Evolutionary conservation across 2,888 invertebrate genomes (phyloP), one percentile per base, ranked within the genome.

Genomic region (Macropis europaea): DNA sequence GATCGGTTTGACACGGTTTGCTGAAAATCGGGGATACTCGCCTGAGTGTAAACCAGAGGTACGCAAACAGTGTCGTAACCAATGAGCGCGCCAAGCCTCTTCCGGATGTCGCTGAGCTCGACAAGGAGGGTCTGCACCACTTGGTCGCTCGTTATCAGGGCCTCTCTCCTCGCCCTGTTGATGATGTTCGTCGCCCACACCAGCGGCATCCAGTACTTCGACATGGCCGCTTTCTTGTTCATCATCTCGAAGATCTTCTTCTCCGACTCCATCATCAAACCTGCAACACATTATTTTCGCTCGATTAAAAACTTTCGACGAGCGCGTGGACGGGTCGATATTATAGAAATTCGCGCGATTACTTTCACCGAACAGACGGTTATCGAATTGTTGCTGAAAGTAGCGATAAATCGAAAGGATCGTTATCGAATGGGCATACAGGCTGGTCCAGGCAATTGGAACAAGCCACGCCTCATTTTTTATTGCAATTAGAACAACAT

Each of bases 101-200:
- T 92, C 85, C 98, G 92, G 83, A 97, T 97, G 86, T 97, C 96
- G 3, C 97, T 97, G 60, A 98, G 91, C 89, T 97, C 97, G 75
- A 95, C 94, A 60, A 97, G 91, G 73, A 98, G 92, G 1, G 97
- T 97, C 90, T 97, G 97, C 7, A 98, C 96, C 75, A 98, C 96
- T 84, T 97, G 97, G 90, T 98, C 98, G 81, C 95, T 96, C 48
- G 94, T 93, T 79, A 97, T 97, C 61, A 96, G 91, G 0, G 95
- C 94, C 84, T 97, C 97, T 86, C 95, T 95, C 68, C 97, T 91
- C 3, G 97, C 97, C 63, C 97, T 92, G 90, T 97, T 96, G 79
- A 97, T 96, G 74, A 97, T 96, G 88, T 97, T 97, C 3, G 97
- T 96, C 40, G 97, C 97, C 97, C 97, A 97, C 13, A 97, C 96